Evolutionary conservation across 2,113 vertebrate genomes (phyloP).

Genomic region (Sigmodon hispidus): DNA sequence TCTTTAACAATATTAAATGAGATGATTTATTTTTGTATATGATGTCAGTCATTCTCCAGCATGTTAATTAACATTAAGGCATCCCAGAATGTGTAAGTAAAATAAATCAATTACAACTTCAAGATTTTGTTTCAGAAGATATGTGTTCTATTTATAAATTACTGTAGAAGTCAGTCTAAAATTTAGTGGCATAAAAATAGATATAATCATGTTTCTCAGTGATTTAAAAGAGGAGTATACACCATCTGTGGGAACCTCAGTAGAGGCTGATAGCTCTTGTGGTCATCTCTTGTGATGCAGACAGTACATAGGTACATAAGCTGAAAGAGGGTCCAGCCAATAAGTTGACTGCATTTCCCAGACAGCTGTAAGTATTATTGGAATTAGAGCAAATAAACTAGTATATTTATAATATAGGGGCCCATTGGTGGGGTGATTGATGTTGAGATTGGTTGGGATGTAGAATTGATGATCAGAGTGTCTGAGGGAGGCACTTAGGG

Average conservation of each 20-base stretch:
- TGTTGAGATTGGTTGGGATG: background rate
- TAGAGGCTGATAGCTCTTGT: background rate
- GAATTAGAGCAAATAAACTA: background rate
- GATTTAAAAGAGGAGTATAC: background rate
- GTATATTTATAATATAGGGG: background rate
- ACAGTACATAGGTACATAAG: background rate
- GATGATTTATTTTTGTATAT: background rate
- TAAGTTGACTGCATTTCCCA: background rate
- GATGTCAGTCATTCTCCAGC: background rate
- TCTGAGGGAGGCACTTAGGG: background rate
- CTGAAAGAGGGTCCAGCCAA: background rate
- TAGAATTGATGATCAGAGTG: background rate
- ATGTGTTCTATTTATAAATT: background rate
- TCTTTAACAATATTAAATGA: background rate
- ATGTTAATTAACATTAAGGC: background rate
- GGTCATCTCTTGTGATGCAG: background rate
- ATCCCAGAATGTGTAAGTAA: background rate
- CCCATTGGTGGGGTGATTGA: background rate
- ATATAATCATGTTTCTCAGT: background rate
- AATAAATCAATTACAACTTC: background rate
- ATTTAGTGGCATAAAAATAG: background rate
- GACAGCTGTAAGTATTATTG: background rate
- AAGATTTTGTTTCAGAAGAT: background rate
- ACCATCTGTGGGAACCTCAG: background rate
- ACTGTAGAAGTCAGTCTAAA: conserved; percentile 1